Evolutionary conservation across 1,140 invertebrate species (phyloP), one percentile per base, ranked within the genome.

Genomic region (Leptopilina boulardi): DNA sequence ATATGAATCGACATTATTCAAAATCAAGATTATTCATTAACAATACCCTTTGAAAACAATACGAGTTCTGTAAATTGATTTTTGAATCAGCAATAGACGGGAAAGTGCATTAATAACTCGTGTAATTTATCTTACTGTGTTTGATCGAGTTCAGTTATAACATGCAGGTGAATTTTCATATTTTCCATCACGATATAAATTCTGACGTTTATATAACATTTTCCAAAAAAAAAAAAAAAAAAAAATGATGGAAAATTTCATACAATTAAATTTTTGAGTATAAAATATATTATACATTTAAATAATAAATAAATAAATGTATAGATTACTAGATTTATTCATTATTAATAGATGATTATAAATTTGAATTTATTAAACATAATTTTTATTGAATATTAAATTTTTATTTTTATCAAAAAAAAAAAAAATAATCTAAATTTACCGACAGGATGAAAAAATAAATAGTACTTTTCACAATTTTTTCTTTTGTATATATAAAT

Each of bases 1-100:
- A 66, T 66, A 66, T 30, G 59, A 30, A 66, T 15, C 59, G 6
- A 23, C 59, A 66, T 34, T 66, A 66, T 66, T 66, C 59, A 66
- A n/a, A 66, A 66, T 51, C 47, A 18, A 51, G 47, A 18, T n/a
- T 51, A 51, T 51, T 51, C n/a, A 51, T 30, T 66, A 66, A 66
- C 59, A 66, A 66, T 66, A 30, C 56, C 3, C 26, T 30, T 66
- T 30, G 59, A 66, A 66, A 66, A 66, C 59, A 66, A 66, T 66
- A n/a, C 59, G 23, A 30, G 26, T 66, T 66, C 59, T 66, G 59
- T 66, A 30, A 66, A 66, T 30, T 30, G 59, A 66, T 66, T 66
- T 66, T 66, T 66, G 59, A 66, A 66, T n/a, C 23, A 30, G 11
- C 13, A 8, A 66, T 66, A 66, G 23, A 30, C 26, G 6, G 11